phyloP scores from a whole-genome alignment of 2,797 vertebrate genomes.

The Pipistrellus pipistrellus region DNA sequence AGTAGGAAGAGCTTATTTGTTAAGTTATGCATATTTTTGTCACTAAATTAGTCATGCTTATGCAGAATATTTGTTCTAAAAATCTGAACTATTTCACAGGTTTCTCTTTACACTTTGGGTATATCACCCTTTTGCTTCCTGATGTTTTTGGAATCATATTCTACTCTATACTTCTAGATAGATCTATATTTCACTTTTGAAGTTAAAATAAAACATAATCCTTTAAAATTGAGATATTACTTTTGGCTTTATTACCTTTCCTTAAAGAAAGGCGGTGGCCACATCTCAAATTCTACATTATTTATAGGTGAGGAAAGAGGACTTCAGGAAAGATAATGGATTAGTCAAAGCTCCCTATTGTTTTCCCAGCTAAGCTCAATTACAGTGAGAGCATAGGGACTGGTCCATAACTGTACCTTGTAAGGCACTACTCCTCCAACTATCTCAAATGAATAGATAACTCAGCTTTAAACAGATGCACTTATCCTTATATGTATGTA shows the following conservation, averaged over 20 bases:
- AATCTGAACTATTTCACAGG: neutral
- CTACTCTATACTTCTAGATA: neutral
- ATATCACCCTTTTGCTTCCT: neutral
- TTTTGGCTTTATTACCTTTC: neutral
- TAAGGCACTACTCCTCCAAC: neutral
- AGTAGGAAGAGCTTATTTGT: neutral
- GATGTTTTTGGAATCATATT: neutral
- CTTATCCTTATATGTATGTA: neutral
- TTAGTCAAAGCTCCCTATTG: neutral
- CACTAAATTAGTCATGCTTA: constrained; percentile 25
- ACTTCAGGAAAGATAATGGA: neutral
- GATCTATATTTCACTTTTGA: neutral
- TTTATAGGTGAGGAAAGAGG: neutral
- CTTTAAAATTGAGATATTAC: neutral
- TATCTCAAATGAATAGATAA: neutral
- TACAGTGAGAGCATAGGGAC: neutral
- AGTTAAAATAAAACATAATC: neutral
- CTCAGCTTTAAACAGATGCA: neutral
- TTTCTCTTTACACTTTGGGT: neutral
- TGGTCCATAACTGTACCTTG: neutral
- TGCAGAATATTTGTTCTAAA: constrained; percentile 32
- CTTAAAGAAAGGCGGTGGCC: neutral
- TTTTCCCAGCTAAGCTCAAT: neutral
- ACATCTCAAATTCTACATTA: constrained; percentile 7
- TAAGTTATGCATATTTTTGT: neutral